Evolutionary conservation across 1,140 invertebrate genomes (phyloP), one percentile per base, ranked within the genome.

Genomic region (Microplitis demolitor): DNA sequence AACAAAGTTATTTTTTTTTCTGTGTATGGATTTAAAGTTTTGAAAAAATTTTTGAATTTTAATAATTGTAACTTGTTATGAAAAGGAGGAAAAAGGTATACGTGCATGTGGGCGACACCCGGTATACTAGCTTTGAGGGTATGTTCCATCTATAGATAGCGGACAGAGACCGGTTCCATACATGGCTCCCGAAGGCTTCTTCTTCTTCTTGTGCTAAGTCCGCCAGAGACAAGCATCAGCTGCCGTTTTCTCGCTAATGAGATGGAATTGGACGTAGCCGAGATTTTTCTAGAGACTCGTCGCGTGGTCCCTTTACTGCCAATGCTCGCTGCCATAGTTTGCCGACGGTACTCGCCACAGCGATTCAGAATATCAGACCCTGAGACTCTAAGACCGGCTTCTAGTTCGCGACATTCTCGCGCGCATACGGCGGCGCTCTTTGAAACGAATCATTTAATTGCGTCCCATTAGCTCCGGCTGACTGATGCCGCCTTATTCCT

Each of bases 391-490:
- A 16, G 24, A 58, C 72, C 77, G 71, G 76, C 76, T 76, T 79
- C 81, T 86, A 85, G 85, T 83, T 85, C 86, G 83, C 85, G 84
- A 84, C 84, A 87, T 86, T 86, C 85, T 80, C 85, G 86, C 83
- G 83, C 80, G 78, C 79, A 80, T 82, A 81, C 75, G 83, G 85
- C 85, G 84, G 84, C 78, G 80, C 81, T 83, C 86, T 87, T 87
- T 87, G 86, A 87, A 86, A 85, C 84, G 81, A 85, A 87, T 87
- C 86, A 77, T 87, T 87, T 87, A 87, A 87, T 87, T 87, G 86
- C 85, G 82, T 83, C 85, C 86, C 85, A 87, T 87, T 87, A 87
- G 86, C 84, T 78, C 80, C 79, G 77, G 71, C 73, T 71, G 73
- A 73, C 77, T 73, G 74, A 70, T 70, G 70, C 68, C 66, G 56